Percentiles rank a stretch among this genome's conserved stretches.
Conservation (phyloP, 1,140 invertebrate genomes). For the Linepithema humile region DNA sequence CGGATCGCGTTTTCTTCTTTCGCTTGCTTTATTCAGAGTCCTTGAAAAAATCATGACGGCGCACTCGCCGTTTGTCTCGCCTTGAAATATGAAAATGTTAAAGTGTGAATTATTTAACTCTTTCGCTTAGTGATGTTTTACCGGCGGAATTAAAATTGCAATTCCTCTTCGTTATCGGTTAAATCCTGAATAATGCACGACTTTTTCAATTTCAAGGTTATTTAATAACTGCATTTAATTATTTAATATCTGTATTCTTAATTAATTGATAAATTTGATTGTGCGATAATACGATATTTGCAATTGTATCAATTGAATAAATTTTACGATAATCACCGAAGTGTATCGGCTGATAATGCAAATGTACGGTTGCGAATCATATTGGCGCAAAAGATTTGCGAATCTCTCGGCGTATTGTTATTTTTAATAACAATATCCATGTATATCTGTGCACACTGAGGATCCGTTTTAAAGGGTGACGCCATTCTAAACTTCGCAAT, state of each 20-base stretch:
- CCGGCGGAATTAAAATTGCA: constrained; percentile 35
- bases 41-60: constrained; percentile 28
- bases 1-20: constrained; percentile 11
- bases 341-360: no score
- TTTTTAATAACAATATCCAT: constrained; percentile 11
- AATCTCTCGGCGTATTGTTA: background rate
- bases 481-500: constrained; percentile 17
- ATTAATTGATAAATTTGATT: constrained; percentile 12
- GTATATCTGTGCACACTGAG: background rate
- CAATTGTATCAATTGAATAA: constrained; percentile 7
- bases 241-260: no score
- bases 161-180: background rate
- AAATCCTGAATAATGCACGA: background rate
- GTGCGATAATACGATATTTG: background rate
- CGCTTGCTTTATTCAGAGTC: constrained; percentile 28
- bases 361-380: background rate
- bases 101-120: constrained; percentile 44
- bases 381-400: background rate
- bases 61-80: constrained; percentile 40
- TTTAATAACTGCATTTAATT: background rate
- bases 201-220: background rate
- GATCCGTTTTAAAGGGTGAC: constrained; percentile 23
- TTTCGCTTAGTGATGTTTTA: constrained; percentile 9
- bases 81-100: constrained; percentile 47
- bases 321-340: background rate